Base-by-base conservation (phyloP, 1,140 invertebrate species). In the Odontomachus brunneus region DNA sequence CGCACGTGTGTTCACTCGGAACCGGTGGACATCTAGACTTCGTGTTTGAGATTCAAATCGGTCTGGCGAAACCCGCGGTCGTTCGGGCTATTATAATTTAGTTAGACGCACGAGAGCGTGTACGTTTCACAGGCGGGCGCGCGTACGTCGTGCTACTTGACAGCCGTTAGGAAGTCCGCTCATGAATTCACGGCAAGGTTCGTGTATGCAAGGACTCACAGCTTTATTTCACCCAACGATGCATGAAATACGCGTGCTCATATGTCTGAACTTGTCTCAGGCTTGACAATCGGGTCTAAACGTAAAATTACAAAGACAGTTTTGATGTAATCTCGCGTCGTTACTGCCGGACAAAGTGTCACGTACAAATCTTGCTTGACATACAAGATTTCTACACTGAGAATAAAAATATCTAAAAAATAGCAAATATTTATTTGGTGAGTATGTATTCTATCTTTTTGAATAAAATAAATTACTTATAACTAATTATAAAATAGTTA, bases 31-130 rank as follows among this genome's bases (percentile, higher is more conserved):
- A 66, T 44, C 33, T 74, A 26, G 55, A 51, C 22, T 83, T 63
- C 74, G 88, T 83, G 83, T 80, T 84, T 76, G 53, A 63, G 88
- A 59, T 76, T 59, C 51, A 72, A 81, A 88, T 90, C 84, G 86
- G 82, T 69, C 26, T 74, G 62, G 26, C 55, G 66, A 82, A 82
- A 88, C 63, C 55, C 66, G 12, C 73, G 63, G 59, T 19, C 69
- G 66, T 26, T 60, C 48, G 55, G 60, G 84, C 83, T 81, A 87
- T 90, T 90, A 85, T 88, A 88, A 89, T 88, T 89, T 88, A 63
- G 87, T 84, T 83, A 65, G 75, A 71, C 49, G 48, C 33, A 48
- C 63, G 57, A 80, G 57, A 80, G 48, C 75, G 44, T 24, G 73
- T 44, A 33, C 33, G 53, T 29, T 63, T 44, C 38, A 62, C 19